Evolutionary conservation across 2,888 invertebrate species (phyloP).

Genomic region (Thymelicus sylvestris): DNA sequence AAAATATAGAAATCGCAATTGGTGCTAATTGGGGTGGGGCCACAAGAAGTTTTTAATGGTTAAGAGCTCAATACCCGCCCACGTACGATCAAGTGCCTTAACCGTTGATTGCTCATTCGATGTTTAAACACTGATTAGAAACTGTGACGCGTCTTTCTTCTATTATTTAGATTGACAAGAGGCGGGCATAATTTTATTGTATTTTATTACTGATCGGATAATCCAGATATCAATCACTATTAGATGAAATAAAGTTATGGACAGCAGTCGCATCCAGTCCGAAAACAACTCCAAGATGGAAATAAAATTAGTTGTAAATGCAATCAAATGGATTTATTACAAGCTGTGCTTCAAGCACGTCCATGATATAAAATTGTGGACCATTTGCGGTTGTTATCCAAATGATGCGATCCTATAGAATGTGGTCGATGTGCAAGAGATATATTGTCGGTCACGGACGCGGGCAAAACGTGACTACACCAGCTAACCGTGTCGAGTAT

Average conservation of each 20-base stretch:
- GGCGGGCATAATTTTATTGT: too few relatives aligned
- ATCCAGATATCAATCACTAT: too few relatives aligned
- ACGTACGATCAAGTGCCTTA: conserved; percentile 2
- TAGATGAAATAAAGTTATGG: too few relatives aligned
- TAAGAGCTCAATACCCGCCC: conserved; percentile 3
- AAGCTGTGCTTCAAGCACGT: not conserved
- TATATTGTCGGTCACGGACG: conserved; percentile 33
- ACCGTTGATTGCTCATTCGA: not conserved
- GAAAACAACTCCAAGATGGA: not conserved
- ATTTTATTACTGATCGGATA: too few relatives aligned
- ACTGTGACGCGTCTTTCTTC: too few relatives aligned
- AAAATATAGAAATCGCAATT: not conserved
- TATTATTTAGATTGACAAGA: too few relatives aligned
- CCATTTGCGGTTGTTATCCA: conserved; percentile 37
- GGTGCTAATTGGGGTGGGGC: not conserved
- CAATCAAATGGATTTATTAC: conserved; percentile 3
- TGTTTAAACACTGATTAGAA: too few relatives aligned
- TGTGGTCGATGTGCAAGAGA: conserved; percentile 24
- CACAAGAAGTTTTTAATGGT: not conserved
- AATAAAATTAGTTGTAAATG: not conserved
- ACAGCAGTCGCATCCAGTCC: too few relatives aligned
- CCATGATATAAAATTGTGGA: conserved; percentile 4
- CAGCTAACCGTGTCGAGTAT: conserved; percentile 32
- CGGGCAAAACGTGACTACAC: conserved; percentile 38
- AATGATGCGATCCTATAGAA: conserved; percentile 18